Conservation (phyloP, 2,797 vertebrate species). For the Mus minutoides region DNA sequence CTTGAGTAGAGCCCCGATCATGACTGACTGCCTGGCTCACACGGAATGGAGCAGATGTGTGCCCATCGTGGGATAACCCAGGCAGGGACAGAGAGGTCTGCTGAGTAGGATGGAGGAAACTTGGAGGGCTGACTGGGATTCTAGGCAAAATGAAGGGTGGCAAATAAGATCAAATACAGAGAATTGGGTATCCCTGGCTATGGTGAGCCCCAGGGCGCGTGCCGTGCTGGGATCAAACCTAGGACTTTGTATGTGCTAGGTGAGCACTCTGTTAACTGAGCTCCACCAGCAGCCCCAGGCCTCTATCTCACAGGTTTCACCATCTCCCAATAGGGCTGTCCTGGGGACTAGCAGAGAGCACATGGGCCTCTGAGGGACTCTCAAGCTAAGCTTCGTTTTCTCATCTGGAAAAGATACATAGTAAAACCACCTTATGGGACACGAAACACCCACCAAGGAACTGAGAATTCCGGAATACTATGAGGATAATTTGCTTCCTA, state of each 20-base stretch:
- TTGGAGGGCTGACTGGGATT: neutral
- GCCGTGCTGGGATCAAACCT: too few species aligned
- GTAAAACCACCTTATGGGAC: neutral
- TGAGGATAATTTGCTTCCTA: neutral
- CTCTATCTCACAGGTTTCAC: neutral
- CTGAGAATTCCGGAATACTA: neutral
- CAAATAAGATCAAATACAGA: too few species aligned
- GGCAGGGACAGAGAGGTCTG: neutral
- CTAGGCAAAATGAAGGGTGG: too few species aligned
- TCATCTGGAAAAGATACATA: neutral
- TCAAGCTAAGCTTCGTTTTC: neutral
- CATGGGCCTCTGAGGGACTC: neutral
- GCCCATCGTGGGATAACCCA: rapidly evolving
- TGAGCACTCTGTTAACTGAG: too few species aligned
- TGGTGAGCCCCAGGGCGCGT: too few species aligned
- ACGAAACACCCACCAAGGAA: neutral
- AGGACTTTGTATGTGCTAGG: too few species aligned
- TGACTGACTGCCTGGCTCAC: neutral
- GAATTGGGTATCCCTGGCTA: too few species aligned
- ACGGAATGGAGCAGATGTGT: neutral
- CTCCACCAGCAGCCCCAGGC: too few species aligned
- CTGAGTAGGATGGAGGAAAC: neutral
- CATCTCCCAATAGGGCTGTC: neutral
- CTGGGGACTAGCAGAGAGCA: neutral
- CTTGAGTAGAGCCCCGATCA: neutral